Percentiles rank a stretch among this genome's conserved stretches.
phyloP scores from a whole-genome alignment of 2,113 vertebrate species.

The Circaetus cinerascens region DNA sequence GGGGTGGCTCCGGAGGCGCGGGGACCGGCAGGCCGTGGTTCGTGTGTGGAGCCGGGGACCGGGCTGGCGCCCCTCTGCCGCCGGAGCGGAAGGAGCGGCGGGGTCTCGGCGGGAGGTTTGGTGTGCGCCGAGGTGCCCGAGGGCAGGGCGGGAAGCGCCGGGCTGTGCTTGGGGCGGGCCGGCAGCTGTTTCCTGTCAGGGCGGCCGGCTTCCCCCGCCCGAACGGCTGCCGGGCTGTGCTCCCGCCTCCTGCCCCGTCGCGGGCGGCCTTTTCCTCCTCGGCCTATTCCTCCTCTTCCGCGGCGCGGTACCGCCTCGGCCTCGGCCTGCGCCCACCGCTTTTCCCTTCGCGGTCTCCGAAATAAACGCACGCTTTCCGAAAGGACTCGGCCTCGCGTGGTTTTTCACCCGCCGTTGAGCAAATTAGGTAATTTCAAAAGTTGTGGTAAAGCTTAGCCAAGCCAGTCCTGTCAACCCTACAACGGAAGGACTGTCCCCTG shows the following conservation, averaged over 20 bases:
- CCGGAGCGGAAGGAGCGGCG: not conserved
- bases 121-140: not conserved
- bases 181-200: not conserved
- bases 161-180: not conserved
- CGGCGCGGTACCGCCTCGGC: no score
- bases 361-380: not conserved
- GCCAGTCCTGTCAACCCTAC: not conserved
- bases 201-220: no score
- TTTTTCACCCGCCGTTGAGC: not conserved
- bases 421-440: accelerated
- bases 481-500: accelerated
- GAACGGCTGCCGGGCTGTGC: no score
- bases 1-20: no score
- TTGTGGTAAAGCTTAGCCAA: accelerated
- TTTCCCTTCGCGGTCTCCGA: accelerated
- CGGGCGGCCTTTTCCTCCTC: no score
- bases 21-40: not conserved
- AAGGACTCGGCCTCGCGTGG: not conserved
- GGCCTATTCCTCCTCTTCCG: not conserved
- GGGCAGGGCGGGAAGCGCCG: not conserved
- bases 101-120: not conserved
- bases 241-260: accelerated
- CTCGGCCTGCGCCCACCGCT: accelerated
- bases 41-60: no score
- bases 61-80: not conserved